Evolutionary conservation across 2,113 vertebrate genomes (phyloP).

Genomic region (Arizona elegans): DNA sequence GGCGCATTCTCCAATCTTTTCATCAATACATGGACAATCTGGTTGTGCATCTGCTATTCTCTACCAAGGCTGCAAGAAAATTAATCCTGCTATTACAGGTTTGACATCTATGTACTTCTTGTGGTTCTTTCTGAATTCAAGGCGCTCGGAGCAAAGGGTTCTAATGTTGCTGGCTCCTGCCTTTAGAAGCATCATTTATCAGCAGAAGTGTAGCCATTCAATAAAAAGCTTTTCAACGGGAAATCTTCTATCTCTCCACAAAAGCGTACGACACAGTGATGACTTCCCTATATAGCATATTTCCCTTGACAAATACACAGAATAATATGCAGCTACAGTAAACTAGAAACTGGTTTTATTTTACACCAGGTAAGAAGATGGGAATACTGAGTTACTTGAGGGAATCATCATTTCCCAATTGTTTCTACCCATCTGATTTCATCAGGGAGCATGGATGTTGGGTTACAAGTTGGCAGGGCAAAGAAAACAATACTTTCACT

Average conservation of each 20-base stretch:
- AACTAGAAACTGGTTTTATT: background rate
- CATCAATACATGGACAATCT: conserved; percentile 13
- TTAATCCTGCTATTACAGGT: background rate
- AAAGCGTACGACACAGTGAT: background rate
- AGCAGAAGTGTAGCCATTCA: background rate
- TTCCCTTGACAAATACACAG: background rate
- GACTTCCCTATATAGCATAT: background rate
- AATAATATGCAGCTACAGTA: background rate
- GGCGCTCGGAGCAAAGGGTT: background rate
- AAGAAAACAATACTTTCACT: background rate
- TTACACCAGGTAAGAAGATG: background rate
- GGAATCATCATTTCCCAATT: background rate
- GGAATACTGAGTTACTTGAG: background rate
- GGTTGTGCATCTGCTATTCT: background rate
- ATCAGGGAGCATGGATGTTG: background rate
- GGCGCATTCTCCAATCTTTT: conserved; percentile 2
- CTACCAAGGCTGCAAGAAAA: background rate
- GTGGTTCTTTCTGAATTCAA: background rate
- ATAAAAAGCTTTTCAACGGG: background rate
- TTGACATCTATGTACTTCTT: background rate
- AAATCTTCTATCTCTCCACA: background rate
- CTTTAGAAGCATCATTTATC: background rate
- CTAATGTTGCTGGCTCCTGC: background rate
- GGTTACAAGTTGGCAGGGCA: background rate
- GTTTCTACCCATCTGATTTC: background rate